Evolutionary conservation across 2,888 invertebrate species (phyloP).

Genomic region (Mechanitis messenoides): DNA sequence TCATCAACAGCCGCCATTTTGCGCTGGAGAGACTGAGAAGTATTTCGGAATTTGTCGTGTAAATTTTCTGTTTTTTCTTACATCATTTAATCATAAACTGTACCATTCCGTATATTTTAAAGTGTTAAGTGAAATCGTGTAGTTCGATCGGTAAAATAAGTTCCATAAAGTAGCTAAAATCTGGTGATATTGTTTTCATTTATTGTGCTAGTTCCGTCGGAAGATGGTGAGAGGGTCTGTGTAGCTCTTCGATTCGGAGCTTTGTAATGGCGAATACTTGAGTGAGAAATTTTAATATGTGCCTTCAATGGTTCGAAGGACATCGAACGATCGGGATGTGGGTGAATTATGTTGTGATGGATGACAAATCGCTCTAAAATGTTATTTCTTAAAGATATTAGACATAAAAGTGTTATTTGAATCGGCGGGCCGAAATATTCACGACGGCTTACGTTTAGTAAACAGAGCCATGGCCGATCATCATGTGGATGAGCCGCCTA

Average conservation of each 20-base stretch:
- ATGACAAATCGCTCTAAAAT: conserved; percentile 75
- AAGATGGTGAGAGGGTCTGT: conserved; percentile 85
- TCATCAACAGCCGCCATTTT: conserved; percentile 98
- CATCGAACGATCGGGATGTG: conserved; percentile 82
- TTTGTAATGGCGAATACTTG: conserved; percentile 89
- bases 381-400: conserved; percentile 73
- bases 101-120: conserved; percentile 78
- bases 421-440: conserved; percentile 78
- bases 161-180: conserved; percentile 69
- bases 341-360: conserved; percentile 77
- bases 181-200: conserved; percentile 81
- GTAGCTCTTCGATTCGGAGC: conserved; percentile 82
- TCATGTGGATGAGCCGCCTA: conserved; percentile 96
- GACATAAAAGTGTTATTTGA: conserved; percentile 75
- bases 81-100: conserved; percentile 75
- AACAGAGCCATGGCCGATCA: conserved; percentile 94
- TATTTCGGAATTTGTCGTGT: conserved; percentile 84
- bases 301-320: conserved; percentile 85
- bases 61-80: conserved; percentile 80
- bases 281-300: conserved; percentile 82
- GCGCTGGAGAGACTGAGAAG: conserved; percentile 86
- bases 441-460: conserved; percentile 81
- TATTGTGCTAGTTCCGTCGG: conserved; percentile 84
- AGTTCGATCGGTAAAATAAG: conserved; percentile 67
- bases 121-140: conserved; percentile 75